Conservation (phyloP, 2,113 vertebrate species). For the Dendrocopos noguchii region DNA sequence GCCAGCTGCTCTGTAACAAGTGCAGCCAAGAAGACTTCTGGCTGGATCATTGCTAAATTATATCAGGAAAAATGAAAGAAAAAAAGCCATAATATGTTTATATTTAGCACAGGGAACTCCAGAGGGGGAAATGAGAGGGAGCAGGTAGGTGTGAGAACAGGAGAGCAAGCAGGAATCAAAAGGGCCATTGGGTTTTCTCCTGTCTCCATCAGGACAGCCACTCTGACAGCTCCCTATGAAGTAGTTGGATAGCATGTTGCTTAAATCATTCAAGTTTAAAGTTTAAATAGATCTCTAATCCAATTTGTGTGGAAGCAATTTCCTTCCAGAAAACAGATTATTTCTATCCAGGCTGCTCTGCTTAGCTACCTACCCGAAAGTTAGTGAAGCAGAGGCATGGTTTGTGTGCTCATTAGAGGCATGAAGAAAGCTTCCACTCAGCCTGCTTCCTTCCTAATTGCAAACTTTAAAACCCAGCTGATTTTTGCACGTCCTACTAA, state of each 20-base stretch:
- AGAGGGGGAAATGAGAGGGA: neutral
- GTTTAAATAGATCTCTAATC: conserved; percentile 67
- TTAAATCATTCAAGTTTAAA: conserved; percentile 69
- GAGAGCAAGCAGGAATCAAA: neutral
- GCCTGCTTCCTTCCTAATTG: conserved; percentile 66
- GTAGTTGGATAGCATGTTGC: neutral
- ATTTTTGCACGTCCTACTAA: conserved; percentile 65
- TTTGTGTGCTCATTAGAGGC: conserved; percentile 37
- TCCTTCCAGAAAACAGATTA: conserved; percentile 69
- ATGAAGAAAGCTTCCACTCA: conserved; percentile 30
- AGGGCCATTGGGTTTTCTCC: neutral
- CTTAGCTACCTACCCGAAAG: conserved; percentile 44
- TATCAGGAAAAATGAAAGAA: neutral
- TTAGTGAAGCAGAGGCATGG: conserved; percentile 33
- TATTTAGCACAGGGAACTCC: neutral
- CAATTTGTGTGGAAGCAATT: conserved; percentile 67
- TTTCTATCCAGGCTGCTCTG: conserved; percentile 59
- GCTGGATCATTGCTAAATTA: neutral
- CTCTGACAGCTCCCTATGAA: conserved; percentile 4
- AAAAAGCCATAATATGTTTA: neutral
- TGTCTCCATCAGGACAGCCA: neutral
- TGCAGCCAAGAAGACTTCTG: neutral
- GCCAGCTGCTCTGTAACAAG: neutral
- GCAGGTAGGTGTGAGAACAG: neutral
- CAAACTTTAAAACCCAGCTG: conserved; percentile 62